A percentile compares a stretch with the other conserved stretches of the same genome.
These are phyloP conservation scores for Eidolon dupreanum DNA, from an alignment of 2,797 vertebrate species.

Conservation along the genomic window DNA sequence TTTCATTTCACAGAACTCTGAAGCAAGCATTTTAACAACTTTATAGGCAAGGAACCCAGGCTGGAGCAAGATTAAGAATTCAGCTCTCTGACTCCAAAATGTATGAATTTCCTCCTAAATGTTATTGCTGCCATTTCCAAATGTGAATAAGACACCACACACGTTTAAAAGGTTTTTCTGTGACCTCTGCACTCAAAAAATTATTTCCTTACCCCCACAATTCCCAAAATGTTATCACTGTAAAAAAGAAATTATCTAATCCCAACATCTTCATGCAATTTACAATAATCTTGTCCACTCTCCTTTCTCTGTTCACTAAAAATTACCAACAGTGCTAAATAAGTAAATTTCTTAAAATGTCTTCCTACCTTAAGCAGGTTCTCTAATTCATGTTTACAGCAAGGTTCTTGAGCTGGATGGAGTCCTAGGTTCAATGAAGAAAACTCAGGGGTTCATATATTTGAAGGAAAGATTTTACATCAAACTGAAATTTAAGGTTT, in stretches of 20 bases:
- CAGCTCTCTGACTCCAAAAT: neutral
- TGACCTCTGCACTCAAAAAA: neutral
- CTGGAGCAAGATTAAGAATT: conserved; percentile 12
- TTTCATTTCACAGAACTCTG: neutral
- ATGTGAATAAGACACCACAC: neutral
- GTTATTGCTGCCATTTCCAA: neutral
- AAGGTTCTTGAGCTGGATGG: conserved; percentile 2
- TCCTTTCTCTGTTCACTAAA: neutral
- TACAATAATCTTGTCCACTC: neutral
- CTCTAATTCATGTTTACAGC: neutral
- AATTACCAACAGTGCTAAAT: neutral
- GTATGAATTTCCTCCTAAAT: neutral
- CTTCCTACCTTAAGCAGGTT: neutral
- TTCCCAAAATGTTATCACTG: neutral
- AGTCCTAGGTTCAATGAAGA: neutral
- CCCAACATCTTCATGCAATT: neutral
- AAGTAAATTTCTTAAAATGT: conserved; percentile 27
- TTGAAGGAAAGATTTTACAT: neutral
- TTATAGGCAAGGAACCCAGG: neutral
- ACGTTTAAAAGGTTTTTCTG: neutral
- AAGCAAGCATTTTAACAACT: neutral
- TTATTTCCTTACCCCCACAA: neutral
- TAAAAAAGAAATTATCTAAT: conserved; percentile 35
- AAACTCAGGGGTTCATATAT: neutral
- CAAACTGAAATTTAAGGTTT: conserved; percentile 27